Evolutionary conservation across 2,888 invertebrate species (phyloP).

Genomic region (Masnerella sp.): DNA sequence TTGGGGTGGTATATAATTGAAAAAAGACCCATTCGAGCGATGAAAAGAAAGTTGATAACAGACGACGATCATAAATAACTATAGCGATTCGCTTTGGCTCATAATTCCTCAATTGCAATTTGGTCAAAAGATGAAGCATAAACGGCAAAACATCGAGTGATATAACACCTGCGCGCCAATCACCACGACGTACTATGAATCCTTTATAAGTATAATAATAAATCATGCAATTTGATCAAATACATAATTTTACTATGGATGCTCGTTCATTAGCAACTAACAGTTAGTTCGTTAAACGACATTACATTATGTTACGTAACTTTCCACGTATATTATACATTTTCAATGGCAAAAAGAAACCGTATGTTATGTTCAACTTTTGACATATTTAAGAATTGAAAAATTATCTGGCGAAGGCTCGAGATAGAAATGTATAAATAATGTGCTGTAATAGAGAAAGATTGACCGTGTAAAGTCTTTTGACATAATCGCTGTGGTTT

Average conservation of each 20-base stretch:
- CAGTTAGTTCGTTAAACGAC: not conserved
- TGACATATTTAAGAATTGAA: not conserved
- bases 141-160: slow-evolving; percentile 46
- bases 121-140: slow-evolving; percentile 39
- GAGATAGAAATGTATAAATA: too few species aligned
- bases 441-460: too few species aligned
- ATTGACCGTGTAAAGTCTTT: too few species aligned
- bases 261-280: slow-evolving; percentile 31
- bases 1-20: slow-evolving; percentile 5
- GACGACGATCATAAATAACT: slow-evolving; percentile 52
- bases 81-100: slow-evolving; percentile 50
- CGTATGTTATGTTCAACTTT: not conserved
- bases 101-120: slow-evolving; percentile 54
- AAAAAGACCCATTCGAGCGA: slow-evolving; percentile 9
- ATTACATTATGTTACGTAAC: not conserved
- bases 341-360: not conserved
- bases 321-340: not conserved
- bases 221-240: slow-evolving; percentile 63
- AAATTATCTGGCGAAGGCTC: too few species aligned
- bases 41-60: slow-evolving; percentile 38
- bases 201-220: slow-evolving; percentile 62
- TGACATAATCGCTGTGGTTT: too few species aligned
- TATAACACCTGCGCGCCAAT: slow-evolving; percentile 70
- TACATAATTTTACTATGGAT: slow-evolving; percentile 13
- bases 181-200: slow-evolving; percentile 63